Evolutionary conservation across 2,797 vertebrate species (phyloP), one percentile per base, ranked within the genome.

Genomic region (Enteromius anoplus): DNA sequence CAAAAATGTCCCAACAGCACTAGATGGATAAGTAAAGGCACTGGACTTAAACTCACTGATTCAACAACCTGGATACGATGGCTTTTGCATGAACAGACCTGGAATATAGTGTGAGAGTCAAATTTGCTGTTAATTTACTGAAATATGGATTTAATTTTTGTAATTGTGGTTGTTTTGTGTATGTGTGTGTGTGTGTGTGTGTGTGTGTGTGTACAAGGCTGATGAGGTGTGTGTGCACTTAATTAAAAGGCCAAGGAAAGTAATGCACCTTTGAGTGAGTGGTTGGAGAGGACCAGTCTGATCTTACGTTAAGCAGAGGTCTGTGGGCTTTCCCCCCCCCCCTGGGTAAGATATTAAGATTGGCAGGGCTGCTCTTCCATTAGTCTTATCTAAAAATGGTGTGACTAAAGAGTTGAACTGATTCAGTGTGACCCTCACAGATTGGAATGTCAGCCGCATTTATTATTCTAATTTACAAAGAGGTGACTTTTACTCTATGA

Each of bases 341-440:
- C 60, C 5, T 15, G 32, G 26, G 53, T 26, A 49, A 14, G 37
- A 69, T 58, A 82, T 69, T 77, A 64, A 80, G 86, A 81, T 84
- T 80, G 84, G 82, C 84, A 86, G 68, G 78, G 37, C 53, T 85
- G 83, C 76, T 78, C 72, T 40, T 79, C n/a, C 69, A 51, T 66
- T 81, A 72, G 62, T 78, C 62, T 79, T 76, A 84, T 85, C 37
- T 58, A 23, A 34, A 83, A 79, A 78, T 73, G 75, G 80, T 75
- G 80, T 88, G 75, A 86, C 85, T 86, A 81, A 85, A 81, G 78
- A 49, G 77, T 69, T n/a, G 72, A 84, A 71, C 69, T 78, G 58
- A 78, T 75, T 49, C 75, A 47, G 69, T 26, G n/a, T 84, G 85
- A 83, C 76, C 78, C 82, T 75, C 78, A 75, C 68, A 82, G 87